Evolutionary conservation across 2,113 vertebrate genomes (phyloP).

Genomic region (Orcinus orca): DNA sequence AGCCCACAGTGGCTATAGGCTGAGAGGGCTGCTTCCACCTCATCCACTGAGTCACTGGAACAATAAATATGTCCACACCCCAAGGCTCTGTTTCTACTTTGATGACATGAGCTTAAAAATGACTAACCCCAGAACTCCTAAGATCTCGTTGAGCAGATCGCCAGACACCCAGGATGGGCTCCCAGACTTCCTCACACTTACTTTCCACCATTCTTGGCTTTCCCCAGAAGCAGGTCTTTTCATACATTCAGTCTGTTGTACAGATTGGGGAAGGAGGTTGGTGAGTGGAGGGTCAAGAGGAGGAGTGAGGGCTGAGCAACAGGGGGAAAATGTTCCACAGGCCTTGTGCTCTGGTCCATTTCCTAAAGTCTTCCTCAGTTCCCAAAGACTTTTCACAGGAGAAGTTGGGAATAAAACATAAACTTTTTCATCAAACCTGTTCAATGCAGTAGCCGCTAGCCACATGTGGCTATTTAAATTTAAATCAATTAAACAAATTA

Average conservation of each 20-base stretch:
- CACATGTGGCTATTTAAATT: neutral
- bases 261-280: neutral
- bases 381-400: neutral
- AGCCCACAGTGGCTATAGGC: neutral
- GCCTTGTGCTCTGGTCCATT: neutral
- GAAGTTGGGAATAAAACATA: neutral
- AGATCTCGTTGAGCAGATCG: neutral
- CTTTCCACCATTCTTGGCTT: neutral
- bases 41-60: neutral
- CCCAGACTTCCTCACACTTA: neutral
- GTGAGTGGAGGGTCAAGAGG: neutral
- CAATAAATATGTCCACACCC: neutral
- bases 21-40: neutral
- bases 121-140: neutral
- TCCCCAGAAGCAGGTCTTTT: neutral
- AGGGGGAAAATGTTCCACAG: neutral
- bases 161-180: neutral
- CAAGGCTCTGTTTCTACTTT: neutral
- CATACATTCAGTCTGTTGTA: neutral
- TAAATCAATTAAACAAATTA: neutral
- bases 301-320: neutral
- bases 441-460: neutral
- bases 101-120: neutral
- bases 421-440: neutral
- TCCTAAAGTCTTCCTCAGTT: constrained; percentile 6